These are phyloP conservation scores for Lordiphosa mommai DNA, from an alignment of 1,140 invertebrate genomes.

Conservation along the genomic window DNA sequence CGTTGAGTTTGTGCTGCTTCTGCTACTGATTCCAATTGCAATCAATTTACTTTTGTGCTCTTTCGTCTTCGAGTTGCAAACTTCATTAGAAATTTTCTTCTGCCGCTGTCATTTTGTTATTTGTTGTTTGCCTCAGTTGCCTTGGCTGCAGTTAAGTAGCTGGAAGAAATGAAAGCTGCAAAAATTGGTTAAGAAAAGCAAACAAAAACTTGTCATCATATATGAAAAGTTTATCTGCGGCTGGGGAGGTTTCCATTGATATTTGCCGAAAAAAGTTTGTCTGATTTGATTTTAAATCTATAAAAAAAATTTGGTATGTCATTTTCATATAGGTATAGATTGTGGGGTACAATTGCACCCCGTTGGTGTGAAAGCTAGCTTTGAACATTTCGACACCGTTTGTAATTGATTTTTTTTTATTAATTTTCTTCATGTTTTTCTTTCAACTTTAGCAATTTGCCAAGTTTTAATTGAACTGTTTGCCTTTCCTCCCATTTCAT, in stretches of 20 bases:
- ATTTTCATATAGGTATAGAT: constrained; percentile 67
- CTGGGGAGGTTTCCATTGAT: constrained; percentile 28
- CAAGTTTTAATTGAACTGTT: constrained; percentile 48
- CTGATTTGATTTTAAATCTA: constrained; percentile 28
- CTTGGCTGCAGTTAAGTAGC: constrained; percentile 65
- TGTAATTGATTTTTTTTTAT: too few relatives aligned
- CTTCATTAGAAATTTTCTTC: constrained; percentile 73
- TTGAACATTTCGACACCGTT: too few relatives aligned
- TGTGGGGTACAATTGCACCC: too few relatives aligned
- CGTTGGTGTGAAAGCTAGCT: too few relatives aligned
- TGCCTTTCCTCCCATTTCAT: constrained; percentile 9
- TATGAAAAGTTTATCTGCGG: constrained; percentile 72
- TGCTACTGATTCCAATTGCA: constrained; percentile 78
- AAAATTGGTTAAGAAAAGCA: constrained; percentile 17
- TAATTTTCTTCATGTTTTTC: too few relatives aligned
- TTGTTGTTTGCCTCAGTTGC: constrained; percentile 26
- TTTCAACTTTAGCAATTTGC: constrained; percentile 43
- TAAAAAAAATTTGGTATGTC: constrained; percentile 11
- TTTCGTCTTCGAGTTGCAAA: constrained; percentile 71
- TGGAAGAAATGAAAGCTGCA: constrained; percentile 14
- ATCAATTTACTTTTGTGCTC: constrained; percentile 76
- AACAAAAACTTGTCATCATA: constrained; percentile 71
- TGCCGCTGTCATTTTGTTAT: constrained; percentile 41
- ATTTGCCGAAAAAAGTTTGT: constrained; percentile 41
- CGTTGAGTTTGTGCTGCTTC: constrained; percentile 59